A percentile compares a stretch with the other conserved stretches of the same genome.
Conservation (phyloP, 2,113 vertebrate genomes). For the Bostrychus sinensis region DNA sequence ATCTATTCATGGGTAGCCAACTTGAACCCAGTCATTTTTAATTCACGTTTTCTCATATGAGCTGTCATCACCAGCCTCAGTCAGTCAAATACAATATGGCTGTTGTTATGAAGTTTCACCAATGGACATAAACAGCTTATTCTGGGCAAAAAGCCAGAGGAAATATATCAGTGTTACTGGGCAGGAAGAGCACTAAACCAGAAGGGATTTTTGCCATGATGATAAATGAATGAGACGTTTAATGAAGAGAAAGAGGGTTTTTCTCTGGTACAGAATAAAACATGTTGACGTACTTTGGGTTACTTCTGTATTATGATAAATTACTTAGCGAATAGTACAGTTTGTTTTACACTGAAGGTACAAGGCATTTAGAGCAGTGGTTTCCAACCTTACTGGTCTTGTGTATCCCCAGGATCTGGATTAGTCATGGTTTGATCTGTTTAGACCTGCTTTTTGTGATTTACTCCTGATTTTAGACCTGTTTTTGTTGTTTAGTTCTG, state of each 20-base stretch:
- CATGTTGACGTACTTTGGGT: no score
- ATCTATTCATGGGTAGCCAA: background rate
- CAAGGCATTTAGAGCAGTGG: no score
- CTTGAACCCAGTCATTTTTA: background rate
- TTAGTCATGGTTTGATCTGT: no score
- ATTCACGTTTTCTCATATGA: constrained; percentile 11
- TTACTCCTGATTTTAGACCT: no score
- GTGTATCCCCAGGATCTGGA: no score
- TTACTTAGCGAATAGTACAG: no score
- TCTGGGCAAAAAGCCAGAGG: constrained; percentile 34
- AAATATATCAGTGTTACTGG: constrained; percentile 20
- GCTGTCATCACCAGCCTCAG: constrained; percentile 6
- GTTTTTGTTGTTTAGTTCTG: no score
- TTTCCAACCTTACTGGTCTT: no score
- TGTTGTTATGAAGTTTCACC: constrained; percentile 21
- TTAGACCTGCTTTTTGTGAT: no score
- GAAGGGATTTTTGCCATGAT: constrained; percentile 1
- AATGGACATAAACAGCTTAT: constrained; percentile 32
- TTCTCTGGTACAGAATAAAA: background rate
- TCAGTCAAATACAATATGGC: background rate
- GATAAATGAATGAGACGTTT: background rate
- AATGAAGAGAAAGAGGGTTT: constrained; percentile 24
- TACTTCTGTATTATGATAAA: no score
- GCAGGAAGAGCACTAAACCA: background rate
- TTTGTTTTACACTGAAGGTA: no score